Evolutionary conservation across 2,113 vertebrate genomes (phyloP).

Genomic region (Psittacus erithacus): DNA sequence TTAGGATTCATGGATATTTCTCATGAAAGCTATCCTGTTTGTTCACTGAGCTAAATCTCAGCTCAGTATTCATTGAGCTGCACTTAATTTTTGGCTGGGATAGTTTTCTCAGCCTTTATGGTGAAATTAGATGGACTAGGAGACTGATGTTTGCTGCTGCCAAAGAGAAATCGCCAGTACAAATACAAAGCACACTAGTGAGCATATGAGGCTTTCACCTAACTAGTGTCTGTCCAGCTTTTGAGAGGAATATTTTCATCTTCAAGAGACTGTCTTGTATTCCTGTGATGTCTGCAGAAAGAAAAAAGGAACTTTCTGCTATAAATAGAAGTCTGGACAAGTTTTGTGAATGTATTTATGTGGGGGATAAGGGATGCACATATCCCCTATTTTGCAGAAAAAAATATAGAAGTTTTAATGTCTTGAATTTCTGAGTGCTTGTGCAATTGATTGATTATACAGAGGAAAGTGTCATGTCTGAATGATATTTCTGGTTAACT

Average conservation of each 20-base stretch:
- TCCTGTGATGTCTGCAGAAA: not conserved
- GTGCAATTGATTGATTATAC: not conserved
- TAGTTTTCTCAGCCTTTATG: not conserved
- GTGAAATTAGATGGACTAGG: not conserved
- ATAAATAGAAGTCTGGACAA: not conserved
- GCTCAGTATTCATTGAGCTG: not conserved
- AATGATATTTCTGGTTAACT: not conserved
- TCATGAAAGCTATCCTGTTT: not conserved
- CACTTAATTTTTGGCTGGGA: not conserved
- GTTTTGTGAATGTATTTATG: not conserved
- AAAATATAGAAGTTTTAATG: not conserved
- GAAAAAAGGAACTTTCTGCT: not conserved
- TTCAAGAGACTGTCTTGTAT: not conserved
- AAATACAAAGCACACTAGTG: not conserved
- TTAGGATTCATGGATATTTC: not conserved
- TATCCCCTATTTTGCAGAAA: not conserved
- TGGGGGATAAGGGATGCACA: not conserved
- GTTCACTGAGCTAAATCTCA: not conserved
- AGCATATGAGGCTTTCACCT: rapidly evolving
- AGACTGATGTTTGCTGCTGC: not conserved
- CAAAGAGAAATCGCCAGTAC: not conserved
- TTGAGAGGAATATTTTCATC: not conserved
- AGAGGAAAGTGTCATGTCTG: not conserved
- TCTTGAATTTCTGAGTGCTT: not conserved
- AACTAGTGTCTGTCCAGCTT: not conserved